These are phyloP conservation scores for Atta colombica DNA, from an alignment of 1,140 invertebrate genomes.

Conservation along the genomic window DNA sequence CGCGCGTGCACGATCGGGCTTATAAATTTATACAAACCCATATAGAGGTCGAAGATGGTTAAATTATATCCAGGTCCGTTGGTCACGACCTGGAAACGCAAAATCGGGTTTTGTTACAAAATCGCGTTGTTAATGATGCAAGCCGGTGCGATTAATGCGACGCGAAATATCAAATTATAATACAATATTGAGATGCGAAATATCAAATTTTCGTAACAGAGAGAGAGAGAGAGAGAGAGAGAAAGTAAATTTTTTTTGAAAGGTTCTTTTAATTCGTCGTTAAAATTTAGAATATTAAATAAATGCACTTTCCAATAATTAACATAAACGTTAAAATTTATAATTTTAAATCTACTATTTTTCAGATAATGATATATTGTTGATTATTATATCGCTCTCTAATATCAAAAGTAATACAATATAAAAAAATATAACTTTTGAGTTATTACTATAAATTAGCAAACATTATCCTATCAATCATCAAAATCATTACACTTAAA, in stretches of 20 bases:
- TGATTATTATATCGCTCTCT: no score
- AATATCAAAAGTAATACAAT: no score
- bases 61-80: constrained; percentile 58
- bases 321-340: neutral
- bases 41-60: constrained; percentile 24
- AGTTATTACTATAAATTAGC: no score
- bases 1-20: constrained; percentile 23
- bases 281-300: neutral
- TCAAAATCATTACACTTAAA: no score
- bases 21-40: constrained; percentile 59
- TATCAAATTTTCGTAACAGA: neutral
- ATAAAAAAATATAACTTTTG: no score
- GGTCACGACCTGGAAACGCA: neutral
- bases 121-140: constrained; percentile 52
- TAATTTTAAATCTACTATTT: neutral
- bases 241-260: neutral
- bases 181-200: constrained; percentile 3
- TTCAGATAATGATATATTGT: neutral
- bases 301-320: neutral
- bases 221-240: neutral
- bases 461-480: no score
- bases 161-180: constrained; percentile 43
- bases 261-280: neutral
- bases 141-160: constrained; percentile 37
- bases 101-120: constrained; percentile 51